These are phyloP conservation scores for Sphecodes monilicornis DNA, from an alignment of 2,888 invertebrate species.

Conservation along the genomic window DNA sequence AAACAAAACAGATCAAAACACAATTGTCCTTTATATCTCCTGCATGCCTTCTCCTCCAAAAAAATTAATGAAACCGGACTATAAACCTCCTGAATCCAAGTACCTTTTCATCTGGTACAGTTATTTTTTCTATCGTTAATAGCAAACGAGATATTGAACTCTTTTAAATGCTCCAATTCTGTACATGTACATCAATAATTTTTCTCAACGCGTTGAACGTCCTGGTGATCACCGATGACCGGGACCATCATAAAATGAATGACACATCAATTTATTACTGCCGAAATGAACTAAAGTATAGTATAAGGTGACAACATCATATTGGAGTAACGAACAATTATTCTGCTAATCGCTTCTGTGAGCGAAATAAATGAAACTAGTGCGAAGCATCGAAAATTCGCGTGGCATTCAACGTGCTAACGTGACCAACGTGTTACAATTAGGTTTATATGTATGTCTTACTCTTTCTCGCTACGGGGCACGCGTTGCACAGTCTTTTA, in stretches of 20 bases:
- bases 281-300: neutral
- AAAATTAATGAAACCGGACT: neutral
- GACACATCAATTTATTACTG: neutral
- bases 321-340: neutral
- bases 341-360: neutral
- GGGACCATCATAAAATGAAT: neutral
- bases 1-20: neutral
- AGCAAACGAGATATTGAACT: neutral
- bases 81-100: no score
- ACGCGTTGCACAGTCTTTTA: neutral
- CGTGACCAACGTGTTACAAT: neutral
- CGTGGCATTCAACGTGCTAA: neutral
- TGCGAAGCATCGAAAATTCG: neutral
- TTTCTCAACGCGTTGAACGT: no score
- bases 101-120: neutral
- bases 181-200: no score
- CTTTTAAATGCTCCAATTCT: neutral
- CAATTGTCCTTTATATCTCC: neutral
- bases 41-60: neutral
- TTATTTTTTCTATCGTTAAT: neutral
- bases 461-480: neutral
- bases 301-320: neutral
- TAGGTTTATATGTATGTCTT: neutral
- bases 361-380: neutral
- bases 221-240: neutral